These are phyloP conservation scores for Tiphia femorata DNA, from an alignment of 2,888 invertebrate genomes.

Conservation along the genomic window DNA sequence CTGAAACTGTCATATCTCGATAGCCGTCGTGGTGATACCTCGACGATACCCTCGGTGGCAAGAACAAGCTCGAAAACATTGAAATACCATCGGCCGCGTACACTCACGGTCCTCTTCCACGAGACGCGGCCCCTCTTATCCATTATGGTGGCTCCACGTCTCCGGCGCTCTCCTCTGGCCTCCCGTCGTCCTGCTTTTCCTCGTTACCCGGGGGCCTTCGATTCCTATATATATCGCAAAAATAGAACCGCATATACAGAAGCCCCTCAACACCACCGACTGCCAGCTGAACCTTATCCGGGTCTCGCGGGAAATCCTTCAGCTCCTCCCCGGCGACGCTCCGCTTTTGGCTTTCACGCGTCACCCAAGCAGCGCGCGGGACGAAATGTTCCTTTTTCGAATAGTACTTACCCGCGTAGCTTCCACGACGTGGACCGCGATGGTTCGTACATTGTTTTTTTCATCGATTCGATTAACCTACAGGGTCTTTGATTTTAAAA, in stretches of 20 bases:
- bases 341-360: background rate
- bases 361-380: too few relatives aligned
- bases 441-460: too few relatives aligned
- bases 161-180: too few relatives aligned
- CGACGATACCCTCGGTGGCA: slow-evolving; percentile 5
- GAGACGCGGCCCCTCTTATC: slow-evolving; percentile 13
- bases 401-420: too few relatives aligned
- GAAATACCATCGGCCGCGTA: slow-evolving; percentile 38
- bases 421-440: too few relatives aligned
- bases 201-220: background rate
- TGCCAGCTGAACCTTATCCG: too few relatives aligned
- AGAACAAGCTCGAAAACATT: slow-evolving; percentile 31
- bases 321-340: background rate
- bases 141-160: background rate
- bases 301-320: background rate
- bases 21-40: background rate
- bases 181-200: background rate
- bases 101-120: background rate
- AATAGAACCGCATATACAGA: background rate
- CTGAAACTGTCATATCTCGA: background rate
- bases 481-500: too few relatives aligned
- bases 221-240: slow-evolving; percentile 1
- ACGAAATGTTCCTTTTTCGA: too few relatives aligned
- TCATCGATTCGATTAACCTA: too few relatives aligned
- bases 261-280: too few relatives aligned